Conservation (phyloP, 2,797 vertebrate species). For the Danio albolineatus region DNA sequence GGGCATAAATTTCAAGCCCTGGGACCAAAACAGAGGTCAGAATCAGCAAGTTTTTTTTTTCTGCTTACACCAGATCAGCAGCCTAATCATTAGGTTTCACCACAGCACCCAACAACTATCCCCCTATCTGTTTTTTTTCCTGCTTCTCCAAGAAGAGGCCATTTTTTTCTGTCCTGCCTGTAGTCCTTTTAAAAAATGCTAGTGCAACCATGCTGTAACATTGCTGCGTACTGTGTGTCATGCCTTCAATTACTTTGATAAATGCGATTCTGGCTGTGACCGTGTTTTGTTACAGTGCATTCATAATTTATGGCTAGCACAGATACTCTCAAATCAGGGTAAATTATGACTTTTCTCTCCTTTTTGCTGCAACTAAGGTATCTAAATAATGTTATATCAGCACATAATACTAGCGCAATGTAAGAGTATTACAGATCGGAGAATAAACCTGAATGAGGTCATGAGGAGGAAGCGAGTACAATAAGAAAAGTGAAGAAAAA, state of each 20-base stretch:
- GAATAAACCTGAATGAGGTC: slow-evolving; percentile 6
- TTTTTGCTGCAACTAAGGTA: slow-evolving; percentile 46
- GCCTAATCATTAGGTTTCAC: slow-evolving; percentile 61
- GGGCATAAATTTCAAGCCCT: slow-evolving; percentile 71
- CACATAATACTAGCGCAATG: slow-evolving; percentile 26
- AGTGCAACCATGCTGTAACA: slow-evolving; percentile 53
- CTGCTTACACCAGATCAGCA: slow-evolving; percentile 73
- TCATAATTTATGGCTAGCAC: slow-evolving; percentile 59
- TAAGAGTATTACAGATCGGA: neutral
- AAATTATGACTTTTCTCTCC: slow-evolving; percentile 56
- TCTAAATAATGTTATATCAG: slow-evolving; percentile 55
- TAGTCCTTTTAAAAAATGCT: slow-evolving; percentile 36
- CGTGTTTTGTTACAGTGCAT: slow-evolving; percentile 48
- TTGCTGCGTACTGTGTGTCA: slow-evolving; percentile 38
- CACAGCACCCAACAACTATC: slow-evolving; percentile 18
- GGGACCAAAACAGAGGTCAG: slow-evolving; percentile 64
- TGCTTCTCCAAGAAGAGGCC: slow-evolving; percentile 3
- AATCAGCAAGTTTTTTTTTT: slow-evolving; percentile 74
- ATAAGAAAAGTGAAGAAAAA: slow-evolving; percentile 11
- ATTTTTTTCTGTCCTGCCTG: slow-evolving; percentile 33
- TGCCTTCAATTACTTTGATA: slow-evolving; percentile 58
- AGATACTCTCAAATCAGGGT: slow-evolving; percentile 51
- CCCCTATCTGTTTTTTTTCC: neutral
- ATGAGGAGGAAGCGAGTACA: neutral
- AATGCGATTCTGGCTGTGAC: slow-evolving; percentile 47